Base-by-base conservation (phyloP, 35 echinoderm and acorn worm species). In the Apostichopus californicus region DNA sequence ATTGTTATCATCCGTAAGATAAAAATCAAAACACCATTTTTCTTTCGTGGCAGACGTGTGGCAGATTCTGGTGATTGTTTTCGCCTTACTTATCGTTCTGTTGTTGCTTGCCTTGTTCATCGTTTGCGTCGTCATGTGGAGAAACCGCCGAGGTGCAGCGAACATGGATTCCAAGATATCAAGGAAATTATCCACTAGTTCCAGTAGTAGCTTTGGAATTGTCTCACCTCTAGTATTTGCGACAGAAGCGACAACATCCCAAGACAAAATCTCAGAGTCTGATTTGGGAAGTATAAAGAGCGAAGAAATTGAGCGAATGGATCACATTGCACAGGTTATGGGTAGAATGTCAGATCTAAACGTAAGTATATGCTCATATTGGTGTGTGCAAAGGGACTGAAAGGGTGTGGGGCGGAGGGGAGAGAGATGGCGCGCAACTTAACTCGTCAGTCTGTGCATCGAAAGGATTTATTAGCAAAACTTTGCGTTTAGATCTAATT, bases 221-320 rank as follows among this genome's bases (percentile, higher is more conserved):
- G 25, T 54, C 14, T 13, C 6, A 81, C 25, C 25, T 9, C 4
- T 81, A 14, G 6, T 13, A 52, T 53, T 34, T 7, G 28, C 79
- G 25, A 54, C 25, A 52, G 79, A 14, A 52, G 79, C 79, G 8
- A 13, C 11, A 9, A 5, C 79, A 14, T 81, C 79, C 7, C 79
- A 9, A 6, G 25, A 34, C 13, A 81, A 52, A 13, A 26, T 28
- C 4, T 23, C 78, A 5, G 26, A 5, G 4, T 23, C 78, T 26
- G 3, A 23, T 8, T 26, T 28, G 6, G 78, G 78, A 6, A 81
- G 78, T 53, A 53, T 81, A 13, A 24, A 13, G 15, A 81, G 79
- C 28, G 79, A 81, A 8, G 79, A 81, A 81, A 12, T 81, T 26
- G 79, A 81, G 2, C 21, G 79, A 53, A 53, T 81, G 79, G 79